These are phyloP conservation scores for Corvus moneduloides DNA, from an alignment of 2,113 vertebrate species.

Conservation along the genomic window DNA sequence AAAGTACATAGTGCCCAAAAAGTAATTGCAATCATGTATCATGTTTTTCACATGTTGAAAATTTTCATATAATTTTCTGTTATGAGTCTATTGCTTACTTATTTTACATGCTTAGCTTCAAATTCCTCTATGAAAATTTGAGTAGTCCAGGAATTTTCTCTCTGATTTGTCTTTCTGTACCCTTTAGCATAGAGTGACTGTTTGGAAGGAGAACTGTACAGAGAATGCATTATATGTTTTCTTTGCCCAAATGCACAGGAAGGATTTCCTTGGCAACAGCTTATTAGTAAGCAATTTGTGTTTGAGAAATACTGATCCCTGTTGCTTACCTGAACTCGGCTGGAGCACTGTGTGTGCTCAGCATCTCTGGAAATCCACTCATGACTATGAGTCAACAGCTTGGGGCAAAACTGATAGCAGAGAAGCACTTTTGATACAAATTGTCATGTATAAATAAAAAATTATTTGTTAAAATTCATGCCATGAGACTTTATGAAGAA, in stretches of 20 bases:
- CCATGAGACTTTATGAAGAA: background rate
- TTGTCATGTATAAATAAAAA: background rate
- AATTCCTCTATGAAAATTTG: background rate
- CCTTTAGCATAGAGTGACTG: background rate
- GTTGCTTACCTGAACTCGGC: background rate
- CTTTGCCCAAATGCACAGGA: background rate
- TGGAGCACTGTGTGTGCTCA: background rate
- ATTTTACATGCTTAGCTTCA: background rate
- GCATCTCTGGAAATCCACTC: constrained; percentile 5
- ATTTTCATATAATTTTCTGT: background rate
- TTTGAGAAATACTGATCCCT: background rate
- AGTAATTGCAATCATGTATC: background rate
- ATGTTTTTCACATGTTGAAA: background rate
- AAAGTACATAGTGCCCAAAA: background rate
- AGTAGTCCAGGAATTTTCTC: background rate
- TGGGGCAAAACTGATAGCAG: background rate
- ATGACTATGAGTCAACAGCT: background rate
- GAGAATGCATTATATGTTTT: background rate
- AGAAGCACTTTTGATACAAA: background rate
- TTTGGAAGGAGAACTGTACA: background rate
- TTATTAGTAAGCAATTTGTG: background rate
- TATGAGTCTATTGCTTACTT: background rate
- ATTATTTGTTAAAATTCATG: background rate
- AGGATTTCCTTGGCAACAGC: background rate
- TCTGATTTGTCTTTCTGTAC: background rate